Percentiles rank a stretch among this genome's conserved stretches.
Evolutionary conservation across 2,797 vertebrate species (phyloP).

Genomic region (Morelia viridis): DNA sequence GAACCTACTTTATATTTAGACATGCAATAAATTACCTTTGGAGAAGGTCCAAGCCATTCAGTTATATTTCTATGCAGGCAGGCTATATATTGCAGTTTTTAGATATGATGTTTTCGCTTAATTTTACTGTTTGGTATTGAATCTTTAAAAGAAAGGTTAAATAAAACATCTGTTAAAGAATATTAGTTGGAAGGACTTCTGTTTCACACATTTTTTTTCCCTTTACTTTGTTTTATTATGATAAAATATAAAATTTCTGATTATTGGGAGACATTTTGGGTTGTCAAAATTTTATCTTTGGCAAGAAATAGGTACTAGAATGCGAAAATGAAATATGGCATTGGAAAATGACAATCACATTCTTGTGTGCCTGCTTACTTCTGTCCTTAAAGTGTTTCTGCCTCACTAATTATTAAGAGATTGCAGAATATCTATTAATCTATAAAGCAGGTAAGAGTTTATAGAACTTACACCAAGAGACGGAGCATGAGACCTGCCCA

Average conservation of each 20-base stretch:
- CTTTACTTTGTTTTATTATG: conserved; percentile 12
- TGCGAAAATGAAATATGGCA: neutral
- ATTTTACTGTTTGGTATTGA: conserved; percentile 48
- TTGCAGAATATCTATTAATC: neutral
- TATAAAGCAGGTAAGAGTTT: neutral
- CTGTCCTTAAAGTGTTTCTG: neutral
- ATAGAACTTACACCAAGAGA: neutral
- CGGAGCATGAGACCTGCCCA: no score
- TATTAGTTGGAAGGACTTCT: neutral
- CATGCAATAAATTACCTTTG: conserved; percentile 66
- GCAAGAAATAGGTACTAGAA: neutral
- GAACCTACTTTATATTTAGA: conserved; percentile 68
- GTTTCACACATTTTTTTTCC: neutral
- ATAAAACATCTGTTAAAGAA: neutral
- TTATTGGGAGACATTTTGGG: neutral
- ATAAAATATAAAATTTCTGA: neutral
- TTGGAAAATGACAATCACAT: neutral
- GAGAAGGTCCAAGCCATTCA: conserved; percentile 53
- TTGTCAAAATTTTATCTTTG: neutral
- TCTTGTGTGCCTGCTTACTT: neutral
- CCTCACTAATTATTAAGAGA: neutral
- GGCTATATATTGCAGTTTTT: conserved; percentile 60
- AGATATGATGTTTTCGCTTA: conserved; percentile 58
- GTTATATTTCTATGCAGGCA: conserved; percentile 46
- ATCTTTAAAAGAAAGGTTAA: conserved; percentile 48